Conservation (phyloP, 2,888 invertebrate species). For the Yponomeuta malinellus region DNA sequence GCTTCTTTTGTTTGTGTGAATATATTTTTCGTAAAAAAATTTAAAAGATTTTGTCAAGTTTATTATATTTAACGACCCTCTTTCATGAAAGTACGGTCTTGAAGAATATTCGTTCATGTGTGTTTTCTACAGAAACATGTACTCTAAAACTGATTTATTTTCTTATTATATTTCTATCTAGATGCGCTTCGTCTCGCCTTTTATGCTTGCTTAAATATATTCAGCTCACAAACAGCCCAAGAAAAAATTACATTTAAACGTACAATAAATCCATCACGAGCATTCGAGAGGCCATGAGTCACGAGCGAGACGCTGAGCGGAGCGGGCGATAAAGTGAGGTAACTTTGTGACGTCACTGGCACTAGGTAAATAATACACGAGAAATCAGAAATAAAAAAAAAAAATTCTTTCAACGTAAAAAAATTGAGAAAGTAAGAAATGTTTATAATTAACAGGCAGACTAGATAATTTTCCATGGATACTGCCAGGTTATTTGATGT, state of each 20-base stretch:
- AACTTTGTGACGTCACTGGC: no score
- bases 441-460: no score
- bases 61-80: no score
- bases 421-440: no score
- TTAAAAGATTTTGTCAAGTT: no score
- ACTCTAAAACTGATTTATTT: neutral
- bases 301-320: neutral
- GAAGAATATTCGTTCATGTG: neutral
- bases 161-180: neutral
- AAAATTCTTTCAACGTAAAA: no score
- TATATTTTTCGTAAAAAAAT: no score
- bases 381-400: no score
- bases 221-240: constrained; percentile 9
- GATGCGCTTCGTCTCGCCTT: neutral
- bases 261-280: constrained; percentile 42
- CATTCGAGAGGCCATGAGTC: constrained; percentile 28
- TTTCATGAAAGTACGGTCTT: neutral
- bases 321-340: neutral
- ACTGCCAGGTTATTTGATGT: no score
- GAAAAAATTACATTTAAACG: constrained; percentile 15
- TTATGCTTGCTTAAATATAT: constrained; percentile 5
- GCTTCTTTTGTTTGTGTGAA: no score
- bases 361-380: no score
- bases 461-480: no score
- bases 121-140: neutral